A percentile compares a stretch with the other conserved stretches of the same genome.
Conservation (phyloP, 1,140 invertebrate genomes). For the Bombus confusus region DNA sequence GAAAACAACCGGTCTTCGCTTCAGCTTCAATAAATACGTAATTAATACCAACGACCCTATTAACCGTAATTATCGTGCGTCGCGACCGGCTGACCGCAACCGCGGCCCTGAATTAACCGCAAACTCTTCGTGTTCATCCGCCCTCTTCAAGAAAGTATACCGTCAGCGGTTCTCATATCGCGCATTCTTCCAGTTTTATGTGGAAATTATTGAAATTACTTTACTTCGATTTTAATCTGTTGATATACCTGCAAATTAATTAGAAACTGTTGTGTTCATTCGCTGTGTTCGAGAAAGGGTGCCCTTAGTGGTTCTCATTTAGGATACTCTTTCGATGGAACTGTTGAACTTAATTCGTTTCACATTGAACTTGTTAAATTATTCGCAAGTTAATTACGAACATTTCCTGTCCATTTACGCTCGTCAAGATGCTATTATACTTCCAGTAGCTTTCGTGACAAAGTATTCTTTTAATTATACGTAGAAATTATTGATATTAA, state of each 20-base stretch:
- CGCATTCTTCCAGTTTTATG: neutral
- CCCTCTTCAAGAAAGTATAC: conserved; percentile 32
- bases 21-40: conserved; percentile 41
- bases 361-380: too few species aligned
- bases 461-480: too few species aligned
- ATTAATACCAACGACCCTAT: conserved; percentile 49
- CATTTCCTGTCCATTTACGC: too few species aligned
- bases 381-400: too few species aligned
- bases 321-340: neutral
- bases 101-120: conserved; percentile 37
- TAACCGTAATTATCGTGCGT: conserved; percentile 54
- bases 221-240: neutral
- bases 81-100: neutral
- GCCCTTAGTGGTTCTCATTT: neutral
- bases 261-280: neutral
- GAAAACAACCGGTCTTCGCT: neutral
- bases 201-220: neutral
- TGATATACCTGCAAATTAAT: neutral
- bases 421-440: too few species aligned
- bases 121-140: conserved; percentile 4
- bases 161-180: conserved; percentile 26
- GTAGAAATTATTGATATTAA: too few species aligned
- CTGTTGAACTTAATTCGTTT: neutral
- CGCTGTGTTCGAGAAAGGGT: neutral
- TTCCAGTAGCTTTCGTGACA: too few species aligned